Evolutionary conservation across 2,113 vertebrate species (phyloP), one percentile per base, ranked within the genome.

Genomic region (Mormyrus lacerda): DNA sequence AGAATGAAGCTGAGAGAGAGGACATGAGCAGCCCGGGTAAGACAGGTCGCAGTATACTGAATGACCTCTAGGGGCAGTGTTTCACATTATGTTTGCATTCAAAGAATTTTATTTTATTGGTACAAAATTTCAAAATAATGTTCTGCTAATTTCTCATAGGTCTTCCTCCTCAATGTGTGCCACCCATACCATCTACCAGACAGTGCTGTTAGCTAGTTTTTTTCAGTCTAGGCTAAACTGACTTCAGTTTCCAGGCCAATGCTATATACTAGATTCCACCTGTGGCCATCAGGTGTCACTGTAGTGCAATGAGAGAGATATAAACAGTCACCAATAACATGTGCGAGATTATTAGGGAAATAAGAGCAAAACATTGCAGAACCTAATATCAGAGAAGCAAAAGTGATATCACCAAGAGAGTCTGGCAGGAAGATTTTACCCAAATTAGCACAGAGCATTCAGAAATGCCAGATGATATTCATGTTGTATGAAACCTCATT

Each of bases 1-100:
- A 99, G 95, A 98, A 98, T 0, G 98, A 99, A 91, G 97, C 97
- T 0, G 98, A 99, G 90, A 94, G 97, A 84, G 98, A 99, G 0
- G 98, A 98, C 91, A 94, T 95, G 91, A 99, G 98, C 91, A 99
- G 98, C 89, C 98, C 98, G 0, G 98, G 98, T 99, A 89, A 91
- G 42, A 17, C 13, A 44, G 21, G 21, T 4, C 15, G 44, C 61
- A 48, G 61, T 48, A 17, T 19, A 7, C 24, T 47, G n/a, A 27
- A 9, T 69, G 42, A 24, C 83, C 47, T 3, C 47, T 85, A 47
- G 44, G 44, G 69, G 31, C 31, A 76, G 31, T 76, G 24, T 27
- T 19, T 45, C 83, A 50, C 44, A 50, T 50, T 27, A 5, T 17
- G 50, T 85, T 85, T 85, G 24, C 1, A 31, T 85, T 85, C 83